These are phyloP conservation scores for Brachirus orientalis DNA, from an alignment of 2,113 vertebrate species.

Conservation along the genomic window DNA sequence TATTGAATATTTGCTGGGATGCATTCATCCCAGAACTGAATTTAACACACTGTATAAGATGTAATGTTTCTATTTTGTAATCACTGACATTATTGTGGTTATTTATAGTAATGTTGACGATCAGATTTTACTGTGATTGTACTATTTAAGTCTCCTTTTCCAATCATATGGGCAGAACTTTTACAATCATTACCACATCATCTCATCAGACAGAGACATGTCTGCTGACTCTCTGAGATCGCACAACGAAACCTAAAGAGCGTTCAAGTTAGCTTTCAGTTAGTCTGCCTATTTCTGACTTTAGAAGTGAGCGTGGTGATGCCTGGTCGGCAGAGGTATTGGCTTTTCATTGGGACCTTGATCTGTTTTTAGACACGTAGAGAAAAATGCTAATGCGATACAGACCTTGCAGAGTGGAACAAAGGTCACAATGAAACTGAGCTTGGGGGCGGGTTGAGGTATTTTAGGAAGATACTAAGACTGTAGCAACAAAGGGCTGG, in stretches of 20 bases:
- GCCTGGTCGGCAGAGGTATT: constrained; percentile 21
- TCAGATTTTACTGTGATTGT: constrained; percentile 43
- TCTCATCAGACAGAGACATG: constrained; percentile 15
- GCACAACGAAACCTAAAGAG: constrained; percentile 33
- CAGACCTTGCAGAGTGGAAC: constrained; percentile 36
- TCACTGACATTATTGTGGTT: constrained; percentile 53
- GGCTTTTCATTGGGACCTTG: constrained; percentile 22
- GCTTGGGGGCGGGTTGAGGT: neutral
- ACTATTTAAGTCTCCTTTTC: constrained; percentile 32
- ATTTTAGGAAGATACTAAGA: neutral
- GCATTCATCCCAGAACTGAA: constrained; percentile 26
- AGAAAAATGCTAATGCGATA: constrained; percentile 35
- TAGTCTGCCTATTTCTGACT: constrained; percentile 41
- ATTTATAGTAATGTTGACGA: constrained; percentile 57
- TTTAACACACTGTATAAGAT: constrained; percentile 30
- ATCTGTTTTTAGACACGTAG: constrained; percentile 25
- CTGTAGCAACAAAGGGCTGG: constrained; percentile 12
- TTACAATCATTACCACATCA: constrained; percentile 2
- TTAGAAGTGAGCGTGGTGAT: constrained; percentile 14
- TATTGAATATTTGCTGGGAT: constrained; percentile 30
- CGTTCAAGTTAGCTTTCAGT: constrained; percentile 37
- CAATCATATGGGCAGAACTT: constrained; percentile 19
- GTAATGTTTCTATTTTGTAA: constrained; percentile 68
- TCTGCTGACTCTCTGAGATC: constrained; percentile 2
- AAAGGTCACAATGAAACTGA: constrained; percentile 49